phyloP scores from a whole-genome alignment of 1,140 invertebrate genomes.

The Bombyx mandarina region DNA sequence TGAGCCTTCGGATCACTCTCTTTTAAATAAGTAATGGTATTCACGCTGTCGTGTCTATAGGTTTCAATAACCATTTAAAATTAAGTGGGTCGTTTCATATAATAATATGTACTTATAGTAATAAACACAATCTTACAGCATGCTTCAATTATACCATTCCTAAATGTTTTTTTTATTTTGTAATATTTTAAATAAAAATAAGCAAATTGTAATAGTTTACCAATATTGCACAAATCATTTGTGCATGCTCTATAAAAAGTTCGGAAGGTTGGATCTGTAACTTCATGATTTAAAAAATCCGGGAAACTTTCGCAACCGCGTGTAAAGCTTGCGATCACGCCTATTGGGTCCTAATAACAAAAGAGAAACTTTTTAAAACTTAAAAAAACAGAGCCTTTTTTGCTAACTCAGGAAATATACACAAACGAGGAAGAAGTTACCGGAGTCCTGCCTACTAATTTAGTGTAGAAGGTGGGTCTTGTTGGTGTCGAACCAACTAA shows the following conservation, averaged over 20 bases:
- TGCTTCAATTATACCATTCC: too few species aligned
- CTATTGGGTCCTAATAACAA: constrained; percentile 53
- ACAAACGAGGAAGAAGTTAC: not conserved
- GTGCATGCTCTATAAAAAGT: constrained; percentile 68
- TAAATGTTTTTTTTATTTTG: too few species aligned
- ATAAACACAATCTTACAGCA: too few species aligned
- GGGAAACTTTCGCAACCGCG: constrained; percentile 63
- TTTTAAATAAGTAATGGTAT: too few species aligned
- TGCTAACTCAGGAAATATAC: not conserved
- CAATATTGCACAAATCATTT: constrained; percentile 64
- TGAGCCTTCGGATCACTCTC: too few species aligned
- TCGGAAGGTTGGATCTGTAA: constrained; percentile 56
- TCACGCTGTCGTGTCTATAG: too few species aligned
- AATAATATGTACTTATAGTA: too few species aligned
- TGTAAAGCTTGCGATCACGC: constrained; percentile 58
- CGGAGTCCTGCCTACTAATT: not conserved
- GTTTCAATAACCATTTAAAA: too few species aligned
- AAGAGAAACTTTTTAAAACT: not conserved
- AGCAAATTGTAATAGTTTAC: constrained; percentile 26
- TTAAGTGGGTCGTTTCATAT: not conserved
- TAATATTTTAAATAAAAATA: too few species aligned
- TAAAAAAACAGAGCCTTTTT: not conserved
- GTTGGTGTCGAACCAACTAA: too few species aligned
- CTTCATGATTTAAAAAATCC: constrained; percentile 58
- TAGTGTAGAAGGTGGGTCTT: too few species aligned